Evolutionary conservation across 2,888 invertebrate genomes (phyloP).

Genomic region (Embidobia sp.): DNA sequence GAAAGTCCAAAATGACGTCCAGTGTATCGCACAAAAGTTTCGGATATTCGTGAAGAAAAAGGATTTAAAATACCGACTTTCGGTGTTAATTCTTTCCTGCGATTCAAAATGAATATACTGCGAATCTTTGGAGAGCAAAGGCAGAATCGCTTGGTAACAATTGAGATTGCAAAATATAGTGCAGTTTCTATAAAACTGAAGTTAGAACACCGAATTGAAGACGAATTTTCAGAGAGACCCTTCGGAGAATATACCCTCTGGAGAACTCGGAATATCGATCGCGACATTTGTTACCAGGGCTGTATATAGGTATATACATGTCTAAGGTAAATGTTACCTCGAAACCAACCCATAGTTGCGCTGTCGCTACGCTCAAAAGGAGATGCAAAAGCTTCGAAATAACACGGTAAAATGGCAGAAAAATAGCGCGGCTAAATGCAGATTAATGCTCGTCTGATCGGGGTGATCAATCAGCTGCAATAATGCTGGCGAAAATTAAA

Average conservation of each 20-base stretch:
- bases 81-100: no score
- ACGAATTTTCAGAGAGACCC: no score
- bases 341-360: conserved; percentile 31
- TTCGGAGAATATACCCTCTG: conserved; percentile 42
- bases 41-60: no score
- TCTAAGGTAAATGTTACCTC: conserved; percentile 50
- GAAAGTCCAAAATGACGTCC: no score
- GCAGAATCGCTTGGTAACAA: background rate
- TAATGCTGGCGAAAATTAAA: conserved; percentile 1
- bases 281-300: conserved; percentile 60
- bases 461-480: background rate
- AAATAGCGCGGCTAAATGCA: background rate
- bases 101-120: no score
- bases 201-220: conserved; percentile 35
- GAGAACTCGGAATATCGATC: conserved; percentile 62
- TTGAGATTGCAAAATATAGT: conserved; percentile 22
- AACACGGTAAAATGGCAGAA: background rate
- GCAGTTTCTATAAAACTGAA: conserved; percentile 36
- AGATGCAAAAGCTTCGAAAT: conserved; percentile 13
- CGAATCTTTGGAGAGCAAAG: no score
- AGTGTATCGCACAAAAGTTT: no score
- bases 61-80: no score
- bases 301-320: conserved; percentile 26
- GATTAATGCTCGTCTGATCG: background rate
- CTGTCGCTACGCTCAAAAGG: conserved; percentile 24